These are phyloP conservation scores for Brenthis hecate DNA, from an alignment of 2,888 invertebrate species.

Conservation along the genomic window DNA sequence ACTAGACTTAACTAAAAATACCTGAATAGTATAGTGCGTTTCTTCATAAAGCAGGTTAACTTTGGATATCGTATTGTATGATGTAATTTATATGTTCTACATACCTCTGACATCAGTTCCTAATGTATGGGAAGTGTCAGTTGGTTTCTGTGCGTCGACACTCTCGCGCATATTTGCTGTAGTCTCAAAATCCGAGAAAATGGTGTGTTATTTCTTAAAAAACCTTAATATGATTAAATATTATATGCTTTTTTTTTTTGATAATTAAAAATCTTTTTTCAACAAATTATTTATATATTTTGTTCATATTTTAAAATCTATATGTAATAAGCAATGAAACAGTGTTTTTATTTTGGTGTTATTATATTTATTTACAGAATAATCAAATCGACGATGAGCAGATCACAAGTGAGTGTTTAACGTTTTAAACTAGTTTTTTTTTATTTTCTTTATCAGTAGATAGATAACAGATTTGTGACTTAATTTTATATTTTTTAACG, in stretches of 20 bases:
- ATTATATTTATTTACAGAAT: conserved; percentile 50
- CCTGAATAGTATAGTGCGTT: too few relatives aligned
- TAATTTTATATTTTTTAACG: too few relatives aligned
- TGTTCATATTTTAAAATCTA: neutral
- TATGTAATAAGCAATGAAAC: neutral
- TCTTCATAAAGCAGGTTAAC: too few relatives aligned
- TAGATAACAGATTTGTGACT: too few relatives aligned
- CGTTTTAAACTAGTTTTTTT: too few relatives aligned
- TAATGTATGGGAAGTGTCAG: neutral
- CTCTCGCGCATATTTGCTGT: conserved; percentile 10
- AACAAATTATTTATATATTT: neutral
- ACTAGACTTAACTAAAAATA: too few relatives aligned
- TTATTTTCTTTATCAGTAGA: too few relatives aligned
- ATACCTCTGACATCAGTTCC: neutral
- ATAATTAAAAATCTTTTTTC: neutral
- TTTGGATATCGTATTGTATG: too few relatives aligned
- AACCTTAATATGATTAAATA: neutral
- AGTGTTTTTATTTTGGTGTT: neutral
- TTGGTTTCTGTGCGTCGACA: conserved; percentile 8
- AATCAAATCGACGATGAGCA: conserved; percentile 76
- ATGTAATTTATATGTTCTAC: too few relatives aligned
- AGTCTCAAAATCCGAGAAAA: neutral
- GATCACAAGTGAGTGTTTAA: conserved; percentile 70
- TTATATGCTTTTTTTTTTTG: neutral
- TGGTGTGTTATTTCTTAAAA: neutral